Evolutionary conservation across 23 tunicate genomes (phyloP), one percentile per base, ranked within the genome.

Genomic region (Trididemnum miniatum): DNA sequence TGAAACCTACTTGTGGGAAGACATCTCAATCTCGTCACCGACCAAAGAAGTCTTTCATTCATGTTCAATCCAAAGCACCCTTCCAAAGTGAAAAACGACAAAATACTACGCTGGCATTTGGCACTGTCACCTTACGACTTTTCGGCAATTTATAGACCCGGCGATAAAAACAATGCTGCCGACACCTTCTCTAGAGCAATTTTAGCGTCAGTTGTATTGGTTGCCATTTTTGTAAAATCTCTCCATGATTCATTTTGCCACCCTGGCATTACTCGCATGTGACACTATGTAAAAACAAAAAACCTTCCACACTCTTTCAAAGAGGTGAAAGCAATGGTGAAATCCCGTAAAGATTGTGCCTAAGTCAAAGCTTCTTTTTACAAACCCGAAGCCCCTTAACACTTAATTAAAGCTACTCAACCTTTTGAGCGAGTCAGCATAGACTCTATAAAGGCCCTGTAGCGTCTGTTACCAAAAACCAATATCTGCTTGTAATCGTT

Each of bases 21-120:
- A 35, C 59, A 67, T 12, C 35, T 81, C 29, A 35, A 15, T 29
- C 30, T 81, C 15, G 31, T 81, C 5, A 81, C 85, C 20, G 85
- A 81, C 36, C 85, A 81, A 29, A 81, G 40, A 32, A 22, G 35
- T 20, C 12, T 81, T 4, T 22, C 27, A 7, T 63, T 63, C 27
- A n/a, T 63, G 69, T 24, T 63, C 5, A 25, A 63, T 24, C 7
- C 5, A 22, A 22, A 24, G 5, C 25, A 63, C 25, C 69, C 27
- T 15, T 7, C 27, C 18, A 63, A 63, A 24, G n/a, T 63, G 7
- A 63, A 63, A 63, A 63, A 63, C 69, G 28, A 63, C 28, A 63
- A 63, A 63, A 63, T 63, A 4, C 69, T 15, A 25, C 4, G 27
- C 22, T 63, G 69, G 69, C 22, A 25, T 4, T 24, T 63, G 5